Conservation (phyloP, 1,140 invertebrate species). For the Bombus terrestris region DNA sequence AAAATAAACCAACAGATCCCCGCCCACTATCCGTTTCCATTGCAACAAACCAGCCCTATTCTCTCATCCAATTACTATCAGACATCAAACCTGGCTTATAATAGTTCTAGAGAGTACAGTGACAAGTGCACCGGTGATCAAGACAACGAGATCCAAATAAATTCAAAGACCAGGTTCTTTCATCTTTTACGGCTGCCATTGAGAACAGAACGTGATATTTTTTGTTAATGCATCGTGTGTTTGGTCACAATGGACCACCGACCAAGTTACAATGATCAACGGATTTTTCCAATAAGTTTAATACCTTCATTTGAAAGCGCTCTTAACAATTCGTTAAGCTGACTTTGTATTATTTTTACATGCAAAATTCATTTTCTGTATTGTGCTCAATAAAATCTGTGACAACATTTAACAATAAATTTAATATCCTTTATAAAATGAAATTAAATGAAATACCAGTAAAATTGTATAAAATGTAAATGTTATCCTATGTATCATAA, state of each 20-base stretch:
- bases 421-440: too few species aligned
- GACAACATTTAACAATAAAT: too few species aligned
- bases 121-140: background rate
- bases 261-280: background rate
- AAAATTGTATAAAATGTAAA: too few species aligned
- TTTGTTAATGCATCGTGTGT: background rate
- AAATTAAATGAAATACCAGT: too few species aligned
- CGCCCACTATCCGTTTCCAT: background rate
- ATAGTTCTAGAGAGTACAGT: background rate
- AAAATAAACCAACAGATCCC: conserved; percentile 1
- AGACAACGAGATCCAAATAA: background rate
- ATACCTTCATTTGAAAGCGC: too few species aligned
- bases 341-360: too few species aligned
- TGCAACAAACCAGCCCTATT: background rate
- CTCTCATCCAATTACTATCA: background rate
- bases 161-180: background rate
- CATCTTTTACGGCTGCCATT: background rate
- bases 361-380: too few species aligned
- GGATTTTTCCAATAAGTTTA: background rate
- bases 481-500: too few species aligned
- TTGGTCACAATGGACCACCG: background rate
- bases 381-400: too few species aligned
- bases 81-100: background rate
- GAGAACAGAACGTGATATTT: background rate
- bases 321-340: too few species aligned